Percentiles rank a stretch among this genome's conserved stretches.
phyloP scores from a whole-genome alignment of 2,797 vertebrate species.

The Masticophis lateralis region DNA sequence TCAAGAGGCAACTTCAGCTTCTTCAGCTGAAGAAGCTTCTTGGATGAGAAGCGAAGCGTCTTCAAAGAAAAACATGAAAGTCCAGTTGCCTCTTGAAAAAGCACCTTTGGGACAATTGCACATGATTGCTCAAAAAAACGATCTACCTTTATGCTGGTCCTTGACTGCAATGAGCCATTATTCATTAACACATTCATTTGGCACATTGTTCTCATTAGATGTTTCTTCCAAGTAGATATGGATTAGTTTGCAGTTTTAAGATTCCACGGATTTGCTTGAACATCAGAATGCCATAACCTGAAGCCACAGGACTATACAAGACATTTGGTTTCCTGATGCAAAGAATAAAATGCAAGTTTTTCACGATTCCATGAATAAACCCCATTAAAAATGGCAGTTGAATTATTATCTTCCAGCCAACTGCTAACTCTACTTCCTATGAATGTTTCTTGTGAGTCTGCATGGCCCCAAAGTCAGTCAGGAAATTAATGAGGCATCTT shows the following conservation, averaged over 20 bases:
- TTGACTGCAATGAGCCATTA: not conserved
- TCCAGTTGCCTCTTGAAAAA: no score
- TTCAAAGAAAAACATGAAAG: no score
- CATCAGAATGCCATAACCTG: not conserved
- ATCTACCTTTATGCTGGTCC: not conserved
- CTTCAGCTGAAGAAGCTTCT: no score
- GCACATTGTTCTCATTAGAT: not conserved
- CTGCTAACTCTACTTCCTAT: not conserved
- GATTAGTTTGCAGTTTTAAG: not conserved
- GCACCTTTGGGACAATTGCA: no score
- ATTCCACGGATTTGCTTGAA: not conserved
- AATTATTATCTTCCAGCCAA: not conserved
- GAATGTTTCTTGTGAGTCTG: not conserved
- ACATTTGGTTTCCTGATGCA: not conserved
- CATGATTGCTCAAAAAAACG: not conserved
- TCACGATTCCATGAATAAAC: not conserved
- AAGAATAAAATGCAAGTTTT: not conserved
- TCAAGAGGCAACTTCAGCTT: no score
- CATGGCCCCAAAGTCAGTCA: not conserved
- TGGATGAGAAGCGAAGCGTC: no score
- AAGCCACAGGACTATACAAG: not conserved
- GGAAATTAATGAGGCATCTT: not conserved
- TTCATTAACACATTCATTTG: not conserved
- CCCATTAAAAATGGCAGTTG: not conserved
- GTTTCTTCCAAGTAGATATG: not conserved